Base-by-base conservation (phyloP, 2,797 vertebrate genomes). In the Schizopygopsis malacanthus region DNA sequence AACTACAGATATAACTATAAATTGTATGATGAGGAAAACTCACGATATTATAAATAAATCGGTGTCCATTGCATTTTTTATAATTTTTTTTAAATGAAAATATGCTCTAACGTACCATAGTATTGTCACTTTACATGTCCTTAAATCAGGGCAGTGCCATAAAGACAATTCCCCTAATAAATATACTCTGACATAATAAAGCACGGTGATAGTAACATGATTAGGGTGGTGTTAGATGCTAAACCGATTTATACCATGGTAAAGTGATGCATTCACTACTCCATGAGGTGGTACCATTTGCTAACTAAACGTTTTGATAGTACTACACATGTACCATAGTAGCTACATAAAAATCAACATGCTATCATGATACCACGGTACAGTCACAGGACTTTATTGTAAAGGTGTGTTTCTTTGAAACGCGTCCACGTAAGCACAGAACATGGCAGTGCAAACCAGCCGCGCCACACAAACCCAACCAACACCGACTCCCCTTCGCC, bases 381-480 rank as follows among this genome's bases (percentile, higher is more conserved):
- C 25, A 33, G 25, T 22, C 18, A 22, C 28, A 7, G 52, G 12
- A 9, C 33, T 39, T 76, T 13, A 54, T 12, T 54, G 20, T 2
- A 41, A 41, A 3, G 20, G 11, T 11, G 63, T 63, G n/a, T 28
- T 28, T 63, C 37, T 41, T 43, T 11, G 37, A 71, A 45, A 79
- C 20, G 77, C 77, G 20, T 79, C 56, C 77, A 63, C 77, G 77
- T 79, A 63, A 28, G 77, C 22, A 63, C 73, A 0, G 8, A 25
- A 33, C 45, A 33, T 47, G 76, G 2, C 16, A 33, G 41, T 22
- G n/a, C 3, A 3, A 39, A 22, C 6, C 33, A 4, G 2, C 7
- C 33, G 15, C 3, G 47, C 9, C 3, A 41, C 12, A n/a, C 22
- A 37, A 3, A 6, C 37, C 13, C 1, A 16, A 18, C 22, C 22